Base-by-base conservation (phyloP, 2,113 vertebrate genomes). In the Percina caprodes region DNA sequence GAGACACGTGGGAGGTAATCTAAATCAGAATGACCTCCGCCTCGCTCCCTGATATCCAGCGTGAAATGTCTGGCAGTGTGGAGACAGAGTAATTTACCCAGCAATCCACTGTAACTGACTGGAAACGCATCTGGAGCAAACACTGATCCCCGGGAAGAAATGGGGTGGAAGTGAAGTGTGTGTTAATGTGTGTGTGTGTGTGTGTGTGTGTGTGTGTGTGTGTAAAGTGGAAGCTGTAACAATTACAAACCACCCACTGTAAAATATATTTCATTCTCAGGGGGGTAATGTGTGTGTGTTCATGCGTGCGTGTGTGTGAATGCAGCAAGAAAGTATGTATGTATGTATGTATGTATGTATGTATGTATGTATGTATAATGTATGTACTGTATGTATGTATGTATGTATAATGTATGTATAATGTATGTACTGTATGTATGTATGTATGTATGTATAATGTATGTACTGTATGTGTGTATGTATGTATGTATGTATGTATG, bases 1-100 rank as follows among this genome's bases (percentile, higher is more conserved):
- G 5, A 5, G 73, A 67, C 74, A 60, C 73, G 71, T 49, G 71
- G 65, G 59, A 80, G 45, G n/a, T 74, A 68, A 87, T 83, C 59
- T 74, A 76, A 83, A 79, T 73, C 62, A 79, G 72, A 49, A 6
- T 21, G 54, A 69, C 72, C 84, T 58, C 56, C 15, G 54, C 61
- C 78, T 54, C 61, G 11, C 67, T 39, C 33, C 52, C 70, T 0
- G 6, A 42, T 12, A 80, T 75, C 56, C 85, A 77, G 75, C 84
- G 39, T 85, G 80, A 84, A 87, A 84, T 69, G 59, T 76, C 86
- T 86, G 89, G 74, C 91, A 87, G 86, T 0, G 16, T 23, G 67
- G 59, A 88, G 85, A 88, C 80, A 42, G 46, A 74, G 74, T 75
- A 82, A 88, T 88, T 88, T 86, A 88, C 63, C 77, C 77, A 75